phyloP scores from a whole-genome alignment of 2,113 vertebrate genomes.

The Tympanuchus pallidicinctus region DNA sequence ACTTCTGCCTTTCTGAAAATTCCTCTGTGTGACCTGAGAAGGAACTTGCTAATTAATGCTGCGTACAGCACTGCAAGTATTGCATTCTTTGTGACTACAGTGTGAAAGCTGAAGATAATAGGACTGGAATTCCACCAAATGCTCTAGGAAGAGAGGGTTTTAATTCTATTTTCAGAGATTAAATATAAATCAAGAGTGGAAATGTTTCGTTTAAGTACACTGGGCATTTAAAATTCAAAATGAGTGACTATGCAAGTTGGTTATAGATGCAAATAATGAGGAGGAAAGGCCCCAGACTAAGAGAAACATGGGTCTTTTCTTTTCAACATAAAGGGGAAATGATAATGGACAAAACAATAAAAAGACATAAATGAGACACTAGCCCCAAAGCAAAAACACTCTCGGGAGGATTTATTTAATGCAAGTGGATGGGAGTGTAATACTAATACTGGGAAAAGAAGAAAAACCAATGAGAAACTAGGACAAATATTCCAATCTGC shows the following conservation, averaged over 20 bases:
- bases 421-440: not conserved
- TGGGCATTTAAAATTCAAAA: not conserved
- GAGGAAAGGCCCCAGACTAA: not conserved
- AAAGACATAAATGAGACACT: not conserved
- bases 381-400: not conserved
- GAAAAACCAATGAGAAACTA: not conserved
- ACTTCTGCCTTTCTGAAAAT: not conserved
- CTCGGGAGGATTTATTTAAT: not conserved
- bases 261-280: not conserved
- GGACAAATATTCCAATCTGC: not conserved
- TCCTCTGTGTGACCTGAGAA: not conserved
- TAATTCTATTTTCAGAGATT: not conserved
- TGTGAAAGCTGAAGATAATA: not conserved
- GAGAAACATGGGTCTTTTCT: not conserved
- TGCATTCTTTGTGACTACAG: not conserved
- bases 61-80: not conserved
- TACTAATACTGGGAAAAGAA: not conserved
- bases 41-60: not conserved
- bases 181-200: not conserved
- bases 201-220: not conserved
- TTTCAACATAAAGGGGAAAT: not conserved
- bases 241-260: not conserved
- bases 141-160: not conserved
- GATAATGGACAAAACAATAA: not conserved
- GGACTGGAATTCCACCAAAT: not conserved